Evolutionary conservation across 1,140 invertebrate genomes (phyloP).

Genomic region (Pinna nobilis): DNA sequence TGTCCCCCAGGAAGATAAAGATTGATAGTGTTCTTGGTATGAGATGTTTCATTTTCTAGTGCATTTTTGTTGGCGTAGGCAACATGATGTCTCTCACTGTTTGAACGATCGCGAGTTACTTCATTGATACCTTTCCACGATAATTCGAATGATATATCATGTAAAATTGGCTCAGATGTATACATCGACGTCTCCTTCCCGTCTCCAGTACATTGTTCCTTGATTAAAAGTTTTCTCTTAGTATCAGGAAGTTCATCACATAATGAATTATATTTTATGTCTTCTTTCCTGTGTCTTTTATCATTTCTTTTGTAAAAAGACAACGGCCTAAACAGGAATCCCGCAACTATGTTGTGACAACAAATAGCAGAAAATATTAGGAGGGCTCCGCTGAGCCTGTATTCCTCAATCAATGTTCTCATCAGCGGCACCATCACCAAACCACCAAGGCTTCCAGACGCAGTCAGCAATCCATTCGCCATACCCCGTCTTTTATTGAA

Average conservation of each 20-base stretch:
- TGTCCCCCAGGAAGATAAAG: background rate
- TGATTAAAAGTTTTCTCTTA: too few species aligned
- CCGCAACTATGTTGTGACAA: conserved; percentile 7
- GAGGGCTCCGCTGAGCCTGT: conserved; percentile 19
- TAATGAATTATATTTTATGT: too few species aligned
- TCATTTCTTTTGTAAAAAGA: background rate
- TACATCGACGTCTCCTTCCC: too few species aligned
- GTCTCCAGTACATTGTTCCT: background rate
- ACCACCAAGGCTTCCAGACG: conserved; percentile 13
- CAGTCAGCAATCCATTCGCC: conserved; percentile 20
- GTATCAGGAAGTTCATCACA: too few species aligned
- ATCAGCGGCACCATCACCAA: conserved; percentile 14
- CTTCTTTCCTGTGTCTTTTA: background rate
- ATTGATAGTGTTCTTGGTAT: background rate
- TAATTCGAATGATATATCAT: background rate
- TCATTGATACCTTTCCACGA: background rate
- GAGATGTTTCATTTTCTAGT: background rate
- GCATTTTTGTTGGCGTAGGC: too few species aligned
- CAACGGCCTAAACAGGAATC: background rate
- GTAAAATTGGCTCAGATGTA: background rate
- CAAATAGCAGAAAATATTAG: conserved; percentile 5
- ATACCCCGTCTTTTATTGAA: conserved; percentile 17
- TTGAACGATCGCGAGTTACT: too few species aligned
- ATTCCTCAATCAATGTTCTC: background rate
- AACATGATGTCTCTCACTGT: too few species aligned